phyloP scores from a whole-genome alignment of 2,888 invertebrate genomes.

The Drosophila emarginata region DNA sequence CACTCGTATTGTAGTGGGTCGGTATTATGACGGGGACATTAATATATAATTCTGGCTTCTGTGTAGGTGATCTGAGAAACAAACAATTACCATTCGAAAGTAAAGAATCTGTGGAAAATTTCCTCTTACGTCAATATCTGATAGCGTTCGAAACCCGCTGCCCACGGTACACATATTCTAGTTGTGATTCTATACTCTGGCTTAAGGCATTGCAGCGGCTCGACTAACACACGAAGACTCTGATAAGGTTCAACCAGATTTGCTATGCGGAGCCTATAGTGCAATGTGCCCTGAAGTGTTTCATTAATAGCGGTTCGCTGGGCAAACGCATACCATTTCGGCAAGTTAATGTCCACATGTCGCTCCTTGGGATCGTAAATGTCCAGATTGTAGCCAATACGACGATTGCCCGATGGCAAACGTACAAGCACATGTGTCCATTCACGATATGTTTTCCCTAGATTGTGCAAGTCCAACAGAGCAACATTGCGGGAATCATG shows the following conservation, averaged over 20 bases:
- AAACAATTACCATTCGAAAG: background rate
- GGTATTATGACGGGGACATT: slow-evolving; percentile 85
- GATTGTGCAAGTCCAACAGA: slow-evolving; percentile 85
- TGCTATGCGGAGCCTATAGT: slow-evolving; percentile 85
- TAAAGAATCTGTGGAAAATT: background rate
- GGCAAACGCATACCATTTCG: slow-evolving; percentile 81
- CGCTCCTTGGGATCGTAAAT: slow-evolving; percentile 84
- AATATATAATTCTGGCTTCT: slow-evolving; percentile 83
- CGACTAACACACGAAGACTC: slow-evolving; percentile 85
- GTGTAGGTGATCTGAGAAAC: slow-evolving; percentile 49
- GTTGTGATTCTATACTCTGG: slow-evolving; percentile 84
- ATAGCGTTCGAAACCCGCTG: slow-evolving; percentile 85
- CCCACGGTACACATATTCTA: slow-evolving; percentile 87
- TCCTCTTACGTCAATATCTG: slow-evolving; percentile 74
- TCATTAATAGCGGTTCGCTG: slow-evolving; percentile 83
- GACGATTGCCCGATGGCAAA: slow-evolving; percentile 83
- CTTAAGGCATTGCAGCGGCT: slow-evolving; percentile 81
- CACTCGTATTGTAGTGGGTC: slow-evolving; percentile 79
- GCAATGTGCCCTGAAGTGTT: slow-evolving; percentile 85
- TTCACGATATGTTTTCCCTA: slow-evolving; percentile 84
- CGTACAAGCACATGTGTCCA: slow-evolving; percentile 89
- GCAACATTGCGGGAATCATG: slow-evolving; percentile 82
- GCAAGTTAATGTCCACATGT: slow-evolving; percentile 79
- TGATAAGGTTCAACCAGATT: slow-evolving; percentile 85
- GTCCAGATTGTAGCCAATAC: slow-evolving; percentile 86